Evolutionary conservation across 2,888 invertebrate species (phyloP), one percentile per base, ranked within the genome.

Genomic region (Crossocerus cetratus): DNA sequence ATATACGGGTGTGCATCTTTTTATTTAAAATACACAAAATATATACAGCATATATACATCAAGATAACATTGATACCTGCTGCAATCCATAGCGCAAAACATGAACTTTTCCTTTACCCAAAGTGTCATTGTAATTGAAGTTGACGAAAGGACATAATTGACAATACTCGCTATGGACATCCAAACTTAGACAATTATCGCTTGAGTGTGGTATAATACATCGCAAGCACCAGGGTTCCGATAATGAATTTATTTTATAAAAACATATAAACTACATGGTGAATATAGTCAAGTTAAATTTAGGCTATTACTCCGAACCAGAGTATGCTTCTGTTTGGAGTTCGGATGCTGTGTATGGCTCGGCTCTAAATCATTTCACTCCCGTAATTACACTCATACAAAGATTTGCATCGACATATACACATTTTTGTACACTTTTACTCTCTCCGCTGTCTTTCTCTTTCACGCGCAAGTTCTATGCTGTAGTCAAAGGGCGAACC

Each of bases 401-500:
- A 86, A 80, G 74, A 81, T 76, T 74, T 74, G 80, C 72, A 45
- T 74, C 69, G 57, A 70, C 74, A 82, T 78, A 80, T 80, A 82
- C 80, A 80, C 62, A 56, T 42, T 55, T 71, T 44, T 45, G 54
- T 63, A 67, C 43, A 57, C 53, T 67, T 72, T 89, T 74, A 89
- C 77, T 84, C 85, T 80, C 86, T 86, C 82, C 89, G 88, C 86
- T 91, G 91, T 78, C 91, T 86, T 71, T 91, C 91, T 71, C 84
- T 86, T 80, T 91, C 91, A 55, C 90, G 84, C 53, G 89, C 87
- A 60, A 91, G 81, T 80, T 90, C 91, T 45, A 87, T 84, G 0
- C 90, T 88, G 72, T 88, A 91, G 69, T 91, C 89, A 44, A 87
- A 82, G 2, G 88, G 89, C 18, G 90, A 90, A 21, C 77, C 73